Evolutionary conservation across 2,113 vertebrate species (phyloP), one percentile per base, ranked within the genome.

Genomic region (Collichthys lucidus): DNA sequence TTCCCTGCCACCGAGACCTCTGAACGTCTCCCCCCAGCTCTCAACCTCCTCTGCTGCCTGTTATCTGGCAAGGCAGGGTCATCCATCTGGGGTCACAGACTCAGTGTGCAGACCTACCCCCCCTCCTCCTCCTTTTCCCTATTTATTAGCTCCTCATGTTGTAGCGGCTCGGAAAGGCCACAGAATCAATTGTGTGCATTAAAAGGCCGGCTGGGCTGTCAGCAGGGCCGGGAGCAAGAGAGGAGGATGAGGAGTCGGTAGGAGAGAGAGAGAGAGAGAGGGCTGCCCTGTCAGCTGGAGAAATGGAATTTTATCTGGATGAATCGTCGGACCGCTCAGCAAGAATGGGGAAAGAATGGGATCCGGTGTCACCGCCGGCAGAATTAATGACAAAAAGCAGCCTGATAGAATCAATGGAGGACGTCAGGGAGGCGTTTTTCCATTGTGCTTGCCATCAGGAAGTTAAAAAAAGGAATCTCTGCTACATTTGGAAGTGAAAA

Each of bases 161-260:
- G 78, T 88, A 67, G 20, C 46, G 59, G 78, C 64, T 35, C 60
- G 55, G 80, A 90, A 82, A 89, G 89, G 86, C 79, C 90, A 86
- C 71, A 22, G 62, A 88, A 93, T 93, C 89, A 92, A 92, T 93
- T 81, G 77, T 52, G 66, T 89, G 82, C 84, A 74, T 93, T 90
- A 83, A 83, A 40, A 87, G 78, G 74, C 53, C 56, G 53, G 74
- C 61, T 26, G 62, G 35, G 72, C 76, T 89, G 86, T 92, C 85
- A 89, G 65, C 83, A 40, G 74, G 35, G 56, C 71, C 11, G 29
- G 55, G 75, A 77, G 83, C 47, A 2, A 24, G 8, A n/a, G 72
- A 31, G 44, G 46, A 71, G 67, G 64, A 63, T 1, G 29, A n/a
- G 17, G 74, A 69, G 83, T 17, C 2, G 20, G 35, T 40, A 9